phyloP scores from a whole-genome alignment of 2,113 vertebrate species.

The Eulacestoma nigropectus region DNA sequence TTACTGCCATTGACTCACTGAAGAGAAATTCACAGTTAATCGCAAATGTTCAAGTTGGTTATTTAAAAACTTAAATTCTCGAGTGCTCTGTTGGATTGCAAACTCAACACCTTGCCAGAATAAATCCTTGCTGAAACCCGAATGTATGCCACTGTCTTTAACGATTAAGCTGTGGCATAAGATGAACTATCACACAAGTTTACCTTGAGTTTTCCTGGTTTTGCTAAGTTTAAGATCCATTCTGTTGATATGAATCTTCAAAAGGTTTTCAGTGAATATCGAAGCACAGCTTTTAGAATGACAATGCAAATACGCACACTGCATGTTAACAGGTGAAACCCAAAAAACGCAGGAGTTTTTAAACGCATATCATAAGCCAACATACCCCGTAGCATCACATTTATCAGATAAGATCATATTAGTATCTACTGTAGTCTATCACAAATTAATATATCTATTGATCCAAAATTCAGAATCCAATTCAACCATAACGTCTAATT shows the following conservation, averaged over 20 bases:
- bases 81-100: not conserved
- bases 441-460: not conserved
- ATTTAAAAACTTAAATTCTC: not conserved
- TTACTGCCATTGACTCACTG: not conserved
- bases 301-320: not conserved
- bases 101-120: not conserved
- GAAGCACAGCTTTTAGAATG: not conserved
- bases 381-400: not conserved
- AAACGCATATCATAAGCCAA: not conserved
- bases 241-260: not conserved
- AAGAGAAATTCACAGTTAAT: not conserved
- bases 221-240: not conserved
- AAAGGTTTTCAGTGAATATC: not conserved
- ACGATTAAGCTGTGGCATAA: not conserved
- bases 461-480: not conserved
- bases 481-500: not conserved
- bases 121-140: not conserved
- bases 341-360: not conserved
- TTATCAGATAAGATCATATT: not conserved
- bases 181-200: not conserved
- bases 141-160: not conserved
- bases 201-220: not conserved
- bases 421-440: not conserved
- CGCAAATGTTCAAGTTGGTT: not conserved
- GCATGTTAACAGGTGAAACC: not conserved